Base-by-base conservation (phyloP, 2,113 vertebrate species). In the Corythornis cristatus region DNA sequence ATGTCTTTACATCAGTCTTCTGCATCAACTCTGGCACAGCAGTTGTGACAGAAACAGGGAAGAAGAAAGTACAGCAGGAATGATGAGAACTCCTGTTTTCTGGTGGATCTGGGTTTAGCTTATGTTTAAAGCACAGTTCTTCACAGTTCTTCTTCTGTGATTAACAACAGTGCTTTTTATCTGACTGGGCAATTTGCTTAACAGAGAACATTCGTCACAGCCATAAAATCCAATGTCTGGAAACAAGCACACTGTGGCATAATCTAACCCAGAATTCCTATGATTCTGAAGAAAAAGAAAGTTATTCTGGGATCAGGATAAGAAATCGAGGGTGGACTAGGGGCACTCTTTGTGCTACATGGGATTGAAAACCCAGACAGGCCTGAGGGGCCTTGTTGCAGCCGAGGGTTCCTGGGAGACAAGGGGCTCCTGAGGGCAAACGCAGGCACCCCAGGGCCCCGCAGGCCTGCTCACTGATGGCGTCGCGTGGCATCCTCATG, bases 381-480 rank as follows among this genome's bases (percentile, higher is more conserved):
- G n/a, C 15, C 16, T 26, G 50, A 73, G 12, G n/a, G 31, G 2
- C 7, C 8, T 12, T 35, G 13, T 0, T 29, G 18, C n/a, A 76
- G 48, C 17, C 40, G 26, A 46, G 8, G 31, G 31, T 77, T 29
- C 25, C 43, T 1, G 1, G 42, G 21, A 17, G 6, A 33, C 6
- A 3, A 10, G 11, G 13, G 37, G 11, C 15, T 68, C 26, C 56
- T 60, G 48, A 75, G 28, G 3, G 5, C n/a, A 67, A 11, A 19
- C 3, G 8, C 73, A 53, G n/a, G 53, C 6, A n/a, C 62, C 51
- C 23, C 1, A 4, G 26, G 10, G 42, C 8, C 35, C 81, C 0
- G 0, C 3, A 11, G 18, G 3, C 4, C 26, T 85, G 54, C 58
- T 31, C 23, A 3, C 25, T 31, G 16, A 4, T 2, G 8, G n/a